Base-by-base conservation (phyloP, 2,888 invertebrate genomes). In the Polyploca ridens region DNA sequence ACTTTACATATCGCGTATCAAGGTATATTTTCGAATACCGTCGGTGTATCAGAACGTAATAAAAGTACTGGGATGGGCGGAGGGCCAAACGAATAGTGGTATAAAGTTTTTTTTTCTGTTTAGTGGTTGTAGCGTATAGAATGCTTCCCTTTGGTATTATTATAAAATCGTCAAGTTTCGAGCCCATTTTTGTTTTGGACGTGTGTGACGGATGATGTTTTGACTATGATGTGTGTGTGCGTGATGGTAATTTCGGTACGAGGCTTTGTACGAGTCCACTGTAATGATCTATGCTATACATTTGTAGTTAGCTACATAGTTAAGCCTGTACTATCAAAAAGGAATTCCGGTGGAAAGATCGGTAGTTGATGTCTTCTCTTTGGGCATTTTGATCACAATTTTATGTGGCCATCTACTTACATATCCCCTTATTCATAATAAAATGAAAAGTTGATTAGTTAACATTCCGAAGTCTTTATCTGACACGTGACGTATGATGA, bases 81-180 rank as follows among this genome's bases (percentile, higher is more conserved):
- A 86, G 85, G 86, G 85, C 82, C 86, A 81, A 80, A 77, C 81
- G 86, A 79, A 86, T 88, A 86, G 88, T 82, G 83, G 82, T 83
- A 86, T 83, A 85, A 75, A 74, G 78, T 84, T 88, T 87, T 89
- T 85, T 79, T 73, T 71, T 16, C 16, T 73, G 68, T 75, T 79
- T 79, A 74, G 72, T 81, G 78, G 81, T 82, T 82, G 76, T 77
- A 73, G 74, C 75, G 76, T 82, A n/a, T n/a, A 81, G 85, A 73
- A 75, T 76, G 69, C 68, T 78, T 82, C 84, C 80, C 84, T 84
- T 7, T 78, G 84, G 90, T 91, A 88, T 92, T 93, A 93, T 93
- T 93, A 93, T 91, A 93, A 93, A 90, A 91, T 93, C 91, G 90
- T 93, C 93, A 91, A 87, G 90, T 83, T 73, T 70, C 69, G 75